Evolutionary conservation across 2,888 invertebrate genomes (phyloP).

Genomic region (Thumatha senex): DNA sequence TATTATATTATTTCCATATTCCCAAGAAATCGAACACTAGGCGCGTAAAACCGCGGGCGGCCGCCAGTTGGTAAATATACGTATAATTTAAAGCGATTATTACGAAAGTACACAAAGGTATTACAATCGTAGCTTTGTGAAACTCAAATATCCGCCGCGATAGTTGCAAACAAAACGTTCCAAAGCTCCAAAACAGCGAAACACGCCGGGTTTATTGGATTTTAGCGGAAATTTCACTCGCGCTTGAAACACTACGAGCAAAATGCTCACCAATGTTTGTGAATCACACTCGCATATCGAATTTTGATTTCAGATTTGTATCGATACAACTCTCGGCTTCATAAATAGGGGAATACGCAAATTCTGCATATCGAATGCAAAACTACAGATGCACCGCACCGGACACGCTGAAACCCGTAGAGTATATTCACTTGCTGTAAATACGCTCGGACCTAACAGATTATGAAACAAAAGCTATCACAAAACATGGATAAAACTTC

Average conservation of each 20-base stretch:
- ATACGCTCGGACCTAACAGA: constrained; percentile 13
- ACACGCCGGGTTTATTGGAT: constrained; percentile 68
- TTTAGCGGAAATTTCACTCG: constrained; percentile 75
- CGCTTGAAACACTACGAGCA: constrained; percentile 54
- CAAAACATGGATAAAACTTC: constrained; percentile 1
- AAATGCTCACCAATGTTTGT: constrained; percentile 57
- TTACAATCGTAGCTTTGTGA: constrained; percentile 31
- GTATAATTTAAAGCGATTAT: no score
- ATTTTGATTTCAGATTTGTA: constrained; percentile 73
- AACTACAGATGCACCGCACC: constrained; percentile 46
- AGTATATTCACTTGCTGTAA: constrained; percentile 11
- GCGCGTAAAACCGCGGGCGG: no score
- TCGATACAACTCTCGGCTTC: constrained; percentile 33
- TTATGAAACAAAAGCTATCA: constrained; percentile 18
- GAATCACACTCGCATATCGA: constrained; percentile 68
- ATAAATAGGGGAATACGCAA: constrained; percentile 48
- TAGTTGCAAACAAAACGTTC: constrained; percentile 31
- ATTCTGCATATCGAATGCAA: constrained; percentile 60
- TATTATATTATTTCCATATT: no score
- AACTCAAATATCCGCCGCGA: constrained; percentile 40
- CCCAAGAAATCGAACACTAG: no score
- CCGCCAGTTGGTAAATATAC: no score
- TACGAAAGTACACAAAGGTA: constrained; percentile 9
- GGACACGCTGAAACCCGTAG: constrained; percentile 27
- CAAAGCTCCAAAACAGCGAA: constrained; percentile 34